Base-by-base conservation (phyloP, 1,140 invertebrate species). In the Nasonia vitripennis region DNA sequence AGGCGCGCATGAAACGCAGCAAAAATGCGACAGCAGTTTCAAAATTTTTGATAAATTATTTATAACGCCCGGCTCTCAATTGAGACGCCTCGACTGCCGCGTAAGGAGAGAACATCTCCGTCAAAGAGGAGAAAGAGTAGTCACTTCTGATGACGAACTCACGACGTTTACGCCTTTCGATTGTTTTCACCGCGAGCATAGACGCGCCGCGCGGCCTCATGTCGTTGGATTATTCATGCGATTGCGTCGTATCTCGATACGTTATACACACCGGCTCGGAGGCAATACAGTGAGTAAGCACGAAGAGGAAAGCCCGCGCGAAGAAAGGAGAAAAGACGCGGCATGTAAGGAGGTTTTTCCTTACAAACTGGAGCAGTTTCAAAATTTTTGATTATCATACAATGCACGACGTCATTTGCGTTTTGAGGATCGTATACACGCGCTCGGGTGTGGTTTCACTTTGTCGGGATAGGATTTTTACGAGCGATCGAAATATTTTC, bases 21-120 rank as follows among this genome's bases (percentile, higher is more conserved):
- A 10, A 74, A 74, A 37, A 74, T 12, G 11, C 11, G 31, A 17
- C 17, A 5, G 17, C 17, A 3, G 41, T 78, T 78, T 51, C 41
- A 51, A 78, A 78, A 78, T 78, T 48, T 23, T 27, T 45, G 31
- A 78, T 78, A 51, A 51, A 78, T 78, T 78, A 78, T 78, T 78
- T 78, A 51, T 78, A 51, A 34, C 37, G 68, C 68, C n/a, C 23
- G 67, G 20, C 68, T 3, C 68, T 55, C 20, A 2, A 62, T 62
- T 62, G 55, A 62, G 55, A 62, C 55, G 20, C n/a, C 55, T 62
- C 55, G 0, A n/a, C 20, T 7, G 20, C 5, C 4, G 55, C 3
- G 20, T 12, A 12, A 3, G 14, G 11, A 51, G 48, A 51, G 12
- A 55, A 55, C 11, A 55, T 55, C 20, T 14, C 51, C 17, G 14